Conservation (phyloP, 2,888 invertebrate species). For the Apamea monoglypha region DNA sequence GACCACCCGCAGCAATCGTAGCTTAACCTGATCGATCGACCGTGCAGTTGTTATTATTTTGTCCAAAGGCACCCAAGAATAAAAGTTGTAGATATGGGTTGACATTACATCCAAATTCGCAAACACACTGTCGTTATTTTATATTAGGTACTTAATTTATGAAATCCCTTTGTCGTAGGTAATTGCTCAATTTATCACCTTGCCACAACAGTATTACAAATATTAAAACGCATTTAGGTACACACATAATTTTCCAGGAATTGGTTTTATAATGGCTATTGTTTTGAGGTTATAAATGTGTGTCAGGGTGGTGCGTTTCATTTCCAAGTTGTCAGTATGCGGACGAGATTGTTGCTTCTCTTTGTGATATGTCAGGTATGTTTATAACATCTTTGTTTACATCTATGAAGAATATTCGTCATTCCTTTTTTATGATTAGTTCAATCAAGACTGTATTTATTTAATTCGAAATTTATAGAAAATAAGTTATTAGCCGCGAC, state of each 20-base stretch:
- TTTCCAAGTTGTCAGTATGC: slow-evolving; percentile 48
- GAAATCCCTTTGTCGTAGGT: neutral
- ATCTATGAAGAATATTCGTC: neutral
- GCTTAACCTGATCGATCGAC: no score
- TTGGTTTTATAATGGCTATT: slow-evolving; percentile 13
- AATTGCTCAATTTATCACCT: neutral
- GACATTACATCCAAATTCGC: neutral
- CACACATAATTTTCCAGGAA: slow-evolving; percentile 18
- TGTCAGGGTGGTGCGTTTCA: neutral
- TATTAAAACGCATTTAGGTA: neutral
- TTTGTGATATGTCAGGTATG: slow-evolving; percentile 53
- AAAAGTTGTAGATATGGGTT: neutral
- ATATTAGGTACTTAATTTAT: neutral
- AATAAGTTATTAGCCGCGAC: no score
- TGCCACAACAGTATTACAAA: slow-evolving; percentile 13
- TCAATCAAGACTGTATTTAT: neutral
- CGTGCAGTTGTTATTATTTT: no score
- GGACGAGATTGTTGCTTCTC: slow-evolving; percentile 13
- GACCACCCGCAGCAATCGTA: no score
- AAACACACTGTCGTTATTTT: neutral
- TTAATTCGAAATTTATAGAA: no score
- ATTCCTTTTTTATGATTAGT: no score
- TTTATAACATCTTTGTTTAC: neutral
- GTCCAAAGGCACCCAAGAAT: no score
- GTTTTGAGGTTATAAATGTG: slow-evolving; percentile 48